These are phyloP conservation scores for Turnix velox DNA, from an alignment of 2,113 vertebrate genomes.

Conservation along the genomic window DNA sequence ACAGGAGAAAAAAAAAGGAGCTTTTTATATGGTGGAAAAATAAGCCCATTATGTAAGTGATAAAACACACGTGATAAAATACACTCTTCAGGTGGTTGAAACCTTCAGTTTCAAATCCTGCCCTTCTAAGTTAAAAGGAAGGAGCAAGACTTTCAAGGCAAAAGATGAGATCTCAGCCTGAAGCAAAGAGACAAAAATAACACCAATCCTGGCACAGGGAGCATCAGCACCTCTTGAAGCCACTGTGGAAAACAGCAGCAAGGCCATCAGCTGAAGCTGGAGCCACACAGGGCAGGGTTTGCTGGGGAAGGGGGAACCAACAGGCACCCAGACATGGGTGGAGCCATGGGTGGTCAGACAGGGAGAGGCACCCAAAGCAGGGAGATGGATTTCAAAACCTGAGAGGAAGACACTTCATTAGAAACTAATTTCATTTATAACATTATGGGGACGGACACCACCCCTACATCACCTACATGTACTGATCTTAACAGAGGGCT, in stretches of 20 bases:
- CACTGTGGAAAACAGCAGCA: background rate
- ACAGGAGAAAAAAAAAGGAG: background rate
- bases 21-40: conserved; percentile 23
- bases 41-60: background rate
- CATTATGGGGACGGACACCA: background rate
- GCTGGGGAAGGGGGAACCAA: background rate
- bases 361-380: background rate
- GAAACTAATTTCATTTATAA: background rate
- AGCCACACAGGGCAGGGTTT: rapidly evolving
- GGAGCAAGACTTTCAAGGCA: conserved; percentile 29
- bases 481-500: background rate
- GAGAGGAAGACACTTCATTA: background rate
- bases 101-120: background rate
- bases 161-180: conserved; percentile 32
- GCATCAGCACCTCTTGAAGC: background rate
- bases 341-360: background rate
- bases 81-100: conserved; percentile 31
- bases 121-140: conserved; percentile 34
- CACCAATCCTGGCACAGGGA: background rate
- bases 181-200: conserved; percentile 54
- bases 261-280: background rate
- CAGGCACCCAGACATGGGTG: rapidly evolving
- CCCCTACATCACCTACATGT: background rate
- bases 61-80: too few relatives aligned
- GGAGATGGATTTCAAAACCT: background rate